Evolutionary conservation across 2,797 vertebrate genomes (phyloP).

Genomic region (Pangasius djambal): DNA sequence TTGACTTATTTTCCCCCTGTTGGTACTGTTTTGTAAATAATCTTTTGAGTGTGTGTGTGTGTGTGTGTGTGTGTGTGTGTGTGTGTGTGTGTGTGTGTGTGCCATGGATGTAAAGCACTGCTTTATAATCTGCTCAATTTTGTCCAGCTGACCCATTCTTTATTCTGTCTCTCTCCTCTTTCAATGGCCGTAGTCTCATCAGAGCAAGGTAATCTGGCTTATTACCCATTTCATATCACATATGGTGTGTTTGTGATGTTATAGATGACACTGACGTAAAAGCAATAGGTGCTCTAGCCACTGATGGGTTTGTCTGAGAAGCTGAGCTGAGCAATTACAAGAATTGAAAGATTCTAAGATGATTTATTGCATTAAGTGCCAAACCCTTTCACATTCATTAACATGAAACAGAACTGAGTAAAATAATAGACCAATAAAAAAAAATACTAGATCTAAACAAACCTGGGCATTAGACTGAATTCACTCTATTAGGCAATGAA

Average conservation of each 20-base stretch:
- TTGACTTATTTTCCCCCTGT: no score
- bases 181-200: constrained; percentile 81
- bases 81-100: not conserved
- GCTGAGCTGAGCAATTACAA: not conserved
- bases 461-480: not conserved
- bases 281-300: not conserved
- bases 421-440: not conserved
- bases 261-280: not conserved
- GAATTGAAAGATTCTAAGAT: not conserved
- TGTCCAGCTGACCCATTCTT: constrained; percentile 41
- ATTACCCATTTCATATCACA: constrained; percentile 62
- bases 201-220: constrained; percentile 84
- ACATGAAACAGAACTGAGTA: not conserved
- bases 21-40: not conserved
- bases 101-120: not conserved
- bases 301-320: not conserved
- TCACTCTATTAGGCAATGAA: not conserved
- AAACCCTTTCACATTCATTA: not conserved
- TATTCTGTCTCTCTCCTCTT: constrained; percentile 68
- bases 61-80: not conserved
- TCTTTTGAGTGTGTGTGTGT: not conserved
- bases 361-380: not conserved
- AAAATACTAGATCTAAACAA: not conserved
- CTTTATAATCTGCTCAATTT: constrained; percentile 30
- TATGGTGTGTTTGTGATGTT: constrained; percentile 33